Conservation (phyloP, 2,888 invertebrate species). For the Agrypnus murinus region DNA sequence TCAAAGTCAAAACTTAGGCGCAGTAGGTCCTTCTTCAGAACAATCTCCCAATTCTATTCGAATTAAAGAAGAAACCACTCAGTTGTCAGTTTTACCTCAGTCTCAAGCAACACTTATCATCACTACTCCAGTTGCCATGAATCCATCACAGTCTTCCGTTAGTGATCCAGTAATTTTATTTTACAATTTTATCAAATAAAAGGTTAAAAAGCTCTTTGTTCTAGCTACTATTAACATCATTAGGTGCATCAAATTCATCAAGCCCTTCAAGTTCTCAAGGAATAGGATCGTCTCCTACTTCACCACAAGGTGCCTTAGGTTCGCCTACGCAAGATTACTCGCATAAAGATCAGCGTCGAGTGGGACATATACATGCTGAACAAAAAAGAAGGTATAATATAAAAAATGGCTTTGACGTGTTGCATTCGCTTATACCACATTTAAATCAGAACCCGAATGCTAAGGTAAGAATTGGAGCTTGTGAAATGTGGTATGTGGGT, state of each 20-base stretch:
- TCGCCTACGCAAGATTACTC: conserved; percentile 72
- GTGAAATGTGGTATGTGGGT: conserved; percentile 12
- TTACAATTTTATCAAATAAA: neutral
- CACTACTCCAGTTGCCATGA: conserved; percentile 70
- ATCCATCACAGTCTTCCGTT: conserved; percentile 66
- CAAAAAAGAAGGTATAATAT: conserved; percentile 97
- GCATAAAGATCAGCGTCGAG: conserved; percentile 82
- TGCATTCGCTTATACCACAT: conserved; percentile 94
- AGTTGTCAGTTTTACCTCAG: conserved; percentile 73
- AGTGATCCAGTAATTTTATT: conserved; percentile 61
- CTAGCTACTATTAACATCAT: conserved; percentile 56
- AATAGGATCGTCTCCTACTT: conserved; percentile 75
- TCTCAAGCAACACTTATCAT: conserved; percentile 70
- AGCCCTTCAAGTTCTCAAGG: conserved; percentile 72
- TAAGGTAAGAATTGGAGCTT: conserved; percentile 76
- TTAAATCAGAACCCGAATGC: conserved; percentile 92
- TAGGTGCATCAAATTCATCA: conserved; percentile 65
- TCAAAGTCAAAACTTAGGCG: conserved; percentile 54
- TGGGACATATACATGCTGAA: conserved; percentile 95
- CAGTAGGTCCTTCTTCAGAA: conserved; percentile 48
- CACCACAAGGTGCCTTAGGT: conserved; percentile 73
- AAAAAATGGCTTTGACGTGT: conserved; percentile 96
- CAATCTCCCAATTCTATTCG: conserved; percentile 53
- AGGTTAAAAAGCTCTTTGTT: neutral
- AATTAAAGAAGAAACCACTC: conserved; percentile 63